phyloP scores from a whole-genome alignment of 2,797 vertebrate species.

The Acridotheres tristis region DNA sequence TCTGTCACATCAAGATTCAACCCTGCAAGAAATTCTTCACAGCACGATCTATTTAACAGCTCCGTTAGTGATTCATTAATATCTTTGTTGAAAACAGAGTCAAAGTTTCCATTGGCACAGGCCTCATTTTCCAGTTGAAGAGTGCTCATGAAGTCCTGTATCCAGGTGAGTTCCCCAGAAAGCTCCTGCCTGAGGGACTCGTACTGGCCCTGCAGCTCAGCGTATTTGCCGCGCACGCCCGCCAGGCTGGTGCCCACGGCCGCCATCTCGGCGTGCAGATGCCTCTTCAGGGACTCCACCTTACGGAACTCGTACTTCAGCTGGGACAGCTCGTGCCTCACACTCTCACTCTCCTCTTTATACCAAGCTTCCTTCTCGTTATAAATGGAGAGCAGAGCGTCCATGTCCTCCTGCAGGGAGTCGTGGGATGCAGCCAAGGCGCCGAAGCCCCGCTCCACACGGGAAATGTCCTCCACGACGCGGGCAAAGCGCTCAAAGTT shows the following conservation, averaged over 20 bases:
- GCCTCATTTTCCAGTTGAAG: constrained; percentile 71
- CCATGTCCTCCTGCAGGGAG: constrained; percentile 83
- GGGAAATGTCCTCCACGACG: constrained; percentile 81
- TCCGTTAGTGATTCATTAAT: constrained; percentile 79
- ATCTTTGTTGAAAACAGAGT: constrained; percentile 71
- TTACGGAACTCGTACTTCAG: constrained; percentile 85
- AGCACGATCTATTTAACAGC: constrained; percentile 75
- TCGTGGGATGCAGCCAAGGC: constrained; percentile 71
- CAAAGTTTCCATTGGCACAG: constrained; percentile 46
- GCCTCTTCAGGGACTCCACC: constrained; percentile 78
- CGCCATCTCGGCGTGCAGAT: constrained; percentile 82
- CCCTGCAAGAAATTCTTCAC: constrained; percentile 74
- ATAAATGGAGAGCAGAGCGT: constrained; percentile 86
- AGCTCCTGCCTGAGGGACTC: constrained; percentile 83
- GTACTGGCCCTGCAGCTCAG: constrained; percentile 80
- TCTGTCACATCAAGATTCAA: constrained; percentile 71
- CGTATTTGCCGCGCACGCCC: constrained; percentile 72
- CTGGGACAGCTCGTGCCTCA: constrained; percentile 85
- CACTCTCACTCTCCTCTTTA: constrained; percentile 82
- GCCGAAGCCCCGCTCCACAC: constrained; percentile 71
- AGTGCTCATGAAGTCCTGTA: constrained; percentile 81
- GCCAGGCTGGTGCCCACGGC: constrained; percentile 72
- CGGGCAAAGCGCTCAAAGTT: constrained; percentile 87
- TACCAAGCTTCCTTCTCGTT: constrained; percentile 90
- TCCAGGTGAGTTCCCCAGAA: constrained; percentile 81